Evolutionary conservation across 2,797 vertebrate species (phyloP).

Genomic region (Xerus rutilus): DNA sequence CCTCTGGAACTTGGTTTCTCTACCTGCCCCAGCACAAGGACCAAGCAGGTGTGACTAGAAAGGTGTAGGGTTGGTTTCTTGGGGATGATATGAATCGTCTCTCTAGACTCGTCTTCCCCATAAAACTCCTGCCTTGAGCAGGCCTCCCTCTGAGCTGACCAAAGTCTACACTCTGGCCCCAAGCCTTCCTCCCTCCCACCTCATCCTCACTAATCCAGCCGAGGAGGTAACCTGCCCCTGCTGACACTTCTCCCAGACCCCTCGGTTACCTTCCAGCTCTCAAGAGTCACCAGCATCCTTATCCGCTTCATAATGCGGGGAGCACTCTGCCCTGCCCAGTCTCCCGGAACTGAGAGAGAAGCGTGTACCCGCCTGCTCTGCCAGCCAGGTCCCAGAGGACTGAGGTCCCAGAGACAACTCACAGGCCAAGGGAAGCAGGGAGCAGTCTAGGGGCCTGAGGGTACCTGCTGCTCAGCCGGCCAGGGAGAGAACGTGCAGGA

Average conservation of each 20-base stretch:
- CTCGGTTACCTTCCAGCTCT: slow-evolving; percentile 77
- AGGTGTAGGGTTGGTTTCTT: not conserved
- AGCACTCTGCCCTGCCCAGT: not conserved
- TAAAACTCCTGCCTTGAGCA: not conserved
- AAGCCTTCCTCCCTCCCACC: not conserved
- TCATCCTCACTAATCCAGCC: not conserved
- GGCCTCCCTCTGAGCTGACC: not conserved
- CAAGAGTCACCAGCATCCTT: slow-evolving; percentile 42
- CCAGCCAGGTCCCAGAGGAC: not conserved
- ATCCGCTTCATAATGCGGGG: slow-evolving; percentile 55
- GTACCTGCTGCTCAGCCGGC: not conserved
- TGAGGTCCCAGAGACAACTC: not conserved
- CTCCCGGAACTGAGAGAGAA: not conserved
- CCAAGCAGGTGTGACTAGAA: not conserved
- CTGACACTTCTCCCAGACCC: not conserved
- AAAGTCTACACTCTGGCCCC: not conserved
- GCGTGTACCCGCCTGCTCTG: not conserved
- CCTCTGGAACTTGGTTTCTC: not conserved
- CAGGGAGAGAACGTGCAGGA: not conserved
- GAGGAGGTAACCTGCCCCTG: not conserved
- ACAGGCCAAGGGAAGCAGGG: not conserved
- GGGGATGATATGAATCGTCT: not conserved
- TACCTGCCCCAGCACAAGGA: not conserved
- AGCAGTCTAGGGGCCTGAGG: not conserved
- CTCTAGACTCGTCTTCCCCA: not conserved